Evolutionary conservation across 2,113 vertebrate species (phyloP).

Genomic region (Oenanthe melanoleuca): DNA sequence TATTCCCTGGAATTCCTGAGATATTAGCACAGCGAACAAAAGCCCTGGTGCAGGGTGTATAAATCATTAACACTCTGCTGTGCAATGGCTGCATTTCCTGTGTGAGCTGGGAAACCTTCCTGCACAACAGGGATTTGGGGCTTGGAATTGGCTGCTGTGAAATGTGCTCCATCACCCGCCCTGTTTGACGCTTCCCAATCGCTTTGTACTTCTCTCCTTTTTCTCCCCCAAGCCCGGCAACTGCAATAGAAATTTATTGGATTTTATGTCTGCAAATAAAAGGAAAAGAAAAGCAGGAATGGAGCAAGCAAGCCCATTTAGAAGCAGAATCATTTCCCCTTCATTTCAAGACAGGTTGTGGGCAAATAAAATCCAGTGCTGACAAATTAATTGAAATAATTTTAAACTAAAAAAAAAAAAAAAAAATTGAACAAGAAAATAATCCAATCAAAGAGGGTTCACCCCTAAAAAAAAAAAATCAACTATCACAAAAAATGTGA

Average conservation of each 20-base stretch:
- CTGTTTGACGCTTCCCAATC: conserved; percentile 56
- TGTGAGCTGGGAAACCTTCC: conserved; percentile 69
- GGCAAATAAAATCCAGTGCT: background rate
- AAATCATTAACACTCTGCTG: conserved; percentile 77
- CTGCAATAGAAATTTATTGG: conserved; percentile 33
- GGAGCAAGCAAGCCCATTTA: background rate
- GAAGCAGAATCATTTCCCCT: background rate
- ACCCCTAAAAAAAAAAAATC: background rate
- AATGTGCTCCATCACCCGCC: conserved; percentile 66
- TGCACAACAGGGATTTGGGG: conserved; percentile 71
- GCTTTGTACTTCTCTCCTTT: conserved; percentile 45
- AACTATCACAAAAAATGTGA: background rate
- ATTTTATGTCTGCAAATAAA: conserved; percentile 49
- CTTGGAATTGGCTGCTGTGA: conserved; percentile 73
- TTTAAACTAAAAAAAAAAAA: background rate
- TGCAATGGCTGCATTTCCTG: conserved; percentile 74
- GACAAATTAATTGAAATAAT: background rate
- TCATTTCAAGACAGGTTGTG: background rate
- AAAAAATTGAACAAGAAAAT: no score
- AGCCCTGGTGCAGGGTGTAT: conserved; percentile 69
- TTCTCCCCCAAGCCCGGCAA: background rate
- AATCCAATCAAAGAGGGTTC: background rate
- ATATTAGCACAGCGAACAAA: conserved; percentile 77
- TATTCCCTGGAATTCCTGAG: conserved; percentile 66
- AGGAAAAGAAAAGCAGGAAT: background rate